A percentile compares a stretch with the other conserved stretches of the same genome.
These are phyloP conservation scores for Hemibagrus guttatus DNA, from an alignment of 2,797 vertebrate genomes.

Conservation along the genomic window DNA sequence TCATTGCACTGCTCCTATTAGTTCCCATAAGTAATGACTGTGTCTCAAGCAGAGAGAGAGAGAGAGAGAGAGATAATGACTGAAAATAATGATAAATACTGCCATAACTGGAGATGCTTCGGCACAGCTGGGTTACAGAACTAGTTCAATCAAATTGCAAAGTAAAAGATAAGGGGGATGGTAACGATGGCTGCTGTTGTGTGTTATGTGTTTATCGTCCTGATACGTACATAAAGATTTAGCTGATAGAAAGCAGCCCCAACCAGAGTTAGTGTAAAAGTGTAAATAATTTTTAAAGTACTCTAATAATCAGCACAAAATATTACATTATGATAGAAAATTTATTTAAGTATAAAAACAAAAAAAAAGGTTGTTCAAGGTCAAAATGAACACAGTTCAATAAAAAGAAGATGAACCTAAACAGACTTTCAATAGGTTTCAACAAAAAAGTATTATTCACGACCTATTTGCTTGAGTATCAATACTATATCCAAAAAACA, in stretches of 20 bases:
- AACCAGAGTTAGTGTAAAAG: neutral
- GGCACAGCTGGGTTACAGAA: constrained; percentile 28
- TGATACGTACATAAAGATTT: neutral
- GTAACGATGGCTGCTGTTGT: neutral
- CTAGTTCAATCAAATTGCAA: constrained; percentile 23
- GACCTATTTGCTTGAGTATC: too few relatives aligned
- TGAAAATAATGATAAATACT: constrained; percentile 29
- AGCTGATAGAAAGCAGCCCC: neutral
- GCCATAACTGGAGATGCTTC: constrained; percentile 5
- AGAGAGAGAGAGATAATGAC: constrained; percentile 12
- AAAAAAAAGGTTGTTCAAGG: too few relatives aligned
- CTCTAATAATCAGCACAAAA: neutral
- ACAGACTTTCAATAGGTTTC: neutral
- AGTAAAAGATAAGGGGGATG: constrained; percentile 6
- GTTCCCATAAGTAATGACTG: constrained; percentile 18
- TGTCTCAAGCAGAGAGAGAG: constrained; percentile 29
- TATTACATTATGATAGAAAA: neutral
- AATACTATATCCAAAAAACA: neutral
- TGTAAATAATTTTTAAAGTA: neutral
- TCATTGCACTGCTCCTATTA: constrained; percentile 48
- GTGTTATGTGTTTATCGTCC: neutral
- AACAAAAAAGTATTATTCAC: neutral
- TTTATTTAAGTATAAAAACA: neutral
- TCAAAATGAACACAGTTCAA: neutral
- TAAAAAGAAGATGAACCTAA: neutral